Base-by-base conservation (phyloP, 2,888 invertebrate genomes). In the Diaperis boleti region DNA sequence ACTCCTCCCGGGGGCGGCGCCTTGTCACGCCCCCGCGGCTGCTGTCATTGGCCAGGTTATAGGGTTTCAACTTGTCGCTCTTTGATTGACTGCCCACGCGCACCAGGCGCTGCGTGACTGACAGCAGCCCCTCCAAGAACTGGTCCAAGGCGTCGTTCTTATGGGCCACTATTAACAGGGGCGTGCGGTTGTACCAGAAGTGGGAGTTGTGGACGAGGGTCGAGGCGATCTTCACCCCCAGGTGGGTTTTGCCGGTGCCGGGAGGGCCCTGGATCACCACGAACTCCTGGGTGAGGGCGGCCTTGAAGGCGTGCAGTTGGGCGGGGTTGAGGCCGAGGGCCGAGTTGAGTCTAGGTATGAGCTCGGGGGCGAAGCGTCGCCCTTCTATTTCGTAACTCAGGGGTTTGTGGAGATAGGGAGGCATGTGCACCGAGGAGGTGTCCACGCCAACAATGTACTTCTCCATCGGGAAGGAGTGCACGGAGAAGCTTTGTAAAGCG, bases 111-210 rank as follows among this genome's bases (percentile, higher is more conserved):
- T 83, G 74, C 0, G 90, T 90, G 1, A 85, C 80, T 15, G 79
- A 72, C 0, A 89, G 74, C 8, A 92, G 82, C 5, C 89, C 91
- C 76, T 92, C 89, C 22, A 95, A 79, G 76, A 95, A 94, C 77
- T 94, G 93, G 82, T 95, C 95, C 37, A 95, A 80, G 3, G 94
- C 94, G 77, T 94, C 92, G 82, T 95, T 95, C 6, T 94, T 94
- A 77, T 89, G 92, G 72, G 93, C 92, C 15, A 95, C 87, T 0
- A 95, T 83, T 4, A 94, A 81, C 78, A 94, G 89, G 0, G 91
- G 91, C 1, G 72, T 82, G n/a, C 83, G 69, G 3, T 66, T 64
- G 22, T 76, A 76, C 84, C 84, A 85, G 1, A 68, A 33, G 0
- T 67, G 26, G 8, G 69, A 67, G 76, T 91, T 92, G 59, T 84